These are phyloP conservation scores for Tiliacea aurago DNA, from an alignment of 2,888 invertebrate species.

Conservation along the genomic window DNA sequence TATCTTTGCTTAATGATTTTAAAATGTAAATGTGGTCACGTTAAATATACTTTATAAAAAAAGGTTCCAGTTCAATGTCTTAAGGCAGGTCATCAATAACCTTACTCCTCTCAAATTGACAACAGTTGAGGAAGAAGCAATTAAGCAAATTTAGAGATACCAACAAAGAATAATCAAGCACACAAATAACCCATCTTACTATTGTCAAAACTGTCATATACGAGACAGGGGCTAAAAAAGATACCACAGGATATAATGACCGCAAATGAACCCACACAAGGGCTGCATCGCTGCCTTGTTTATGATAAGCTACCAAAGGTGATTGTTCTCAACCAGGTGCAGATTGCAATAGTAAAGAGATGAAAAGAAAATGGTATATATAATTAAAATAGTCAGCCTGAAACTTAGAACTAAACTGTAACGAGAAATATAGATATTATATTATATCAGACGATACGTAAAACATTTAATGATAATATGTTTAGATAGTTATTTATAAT, in stretches of 20 bases:
- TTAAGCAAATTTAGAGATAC: background rate
- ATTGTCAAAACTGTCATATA: background rate
- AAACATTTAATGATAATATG: background rate
- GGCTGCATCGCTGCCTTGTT: background rate
- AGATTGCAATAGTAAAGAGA: background rate
- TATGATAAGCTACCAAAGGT: background rate
- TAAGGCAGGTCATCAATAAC: background rate
- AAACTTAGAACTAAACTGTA: slow-evolving; percentile 2
- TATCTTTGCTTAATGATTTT: background rate
- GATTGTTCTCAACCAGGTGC: background rate
- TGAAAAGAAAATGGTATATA: background rate
- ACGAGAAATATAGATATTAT: background rate
- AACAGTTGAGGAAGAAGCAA: background rate
- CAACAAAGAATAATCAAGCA: background rate
- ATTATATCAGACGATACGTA: background rate
- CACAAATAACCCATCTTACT: background rate
- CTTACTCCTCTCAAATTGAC: background rate
- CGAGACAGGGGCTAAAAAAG: background rate
- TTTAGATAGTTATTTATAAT: background rate
- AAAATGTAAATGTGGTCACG: background rate
- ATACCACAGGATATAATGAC: background rate
- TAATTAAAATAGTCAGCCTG: background rate
- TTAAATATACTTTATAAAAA: background rate
- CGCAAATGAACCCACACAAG: background rate
- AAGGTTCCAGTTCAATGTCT: background rate